A percentile compares a stretch with the other conserved stretches of the same genome.
Conservation (phyloP, 2,113 vertebrate genomes). For the Salminus brasiliensis region DNA sequence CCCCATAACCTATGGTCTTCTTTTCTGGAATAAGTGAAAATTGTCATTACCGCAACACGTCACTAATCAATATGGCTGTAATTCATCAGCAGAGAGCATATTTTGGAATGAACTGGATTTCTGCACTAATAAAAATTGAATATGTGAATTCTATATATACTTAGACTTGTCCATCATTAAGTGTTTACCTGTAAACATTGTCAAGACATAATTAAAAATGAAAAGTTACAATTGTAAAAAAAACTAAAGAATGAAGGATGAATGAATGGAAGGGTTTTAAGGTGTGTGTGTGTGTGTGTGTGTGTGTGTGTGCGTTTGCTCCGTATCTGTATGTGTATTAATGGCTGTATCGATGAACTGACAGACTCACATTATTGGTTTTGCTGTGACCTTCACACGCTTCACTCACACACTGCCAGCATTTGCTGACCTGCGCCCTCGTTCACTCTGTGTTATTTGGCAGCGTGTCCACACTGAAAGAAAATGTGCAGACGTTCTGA, state of each 20-base stretch:
- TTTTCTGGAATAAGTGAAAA: too few relatives aligned
- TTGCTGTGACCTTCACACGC: slow-evolving; percentile 15
- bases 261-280: not conserved
- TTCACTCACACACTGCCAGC: not conserved
- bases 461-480: not conserved
- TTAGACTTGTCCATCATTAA: too few relatives aligned
- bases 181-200: too few relatives aligned
- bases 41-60: too few relatives aligned
- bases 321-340: slow-evolving; percentile 20
- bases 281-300: not conserved
- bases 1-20: too few relatives aligned
- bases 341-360: slow-evolving; percentile 21
- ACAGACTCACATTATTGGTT: slow-evolving; percentile 13
- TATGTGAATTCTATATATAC: too few relatives aligned
- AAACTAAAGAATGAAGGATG: not conserved
- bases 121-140: too few relatives aligned
- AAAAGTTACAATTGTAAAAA: too few relatives aligned
- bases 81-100: too few relatives aligned
- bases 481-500: slow-evolving; percentile 20
- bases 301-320: not conserved
- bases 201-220: too few relatives aligned
- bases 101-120: too few relatives aligned
- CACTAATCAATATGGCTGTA: too few relatives aligned
- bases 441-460: slow-evolving; percentile 25
- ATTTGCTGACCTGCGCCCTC: not conserved